Evolutionary conservation across 2,888 invertebrate genomes (phyloP).

Genomic region (Xestia ashworthii): DNA sequence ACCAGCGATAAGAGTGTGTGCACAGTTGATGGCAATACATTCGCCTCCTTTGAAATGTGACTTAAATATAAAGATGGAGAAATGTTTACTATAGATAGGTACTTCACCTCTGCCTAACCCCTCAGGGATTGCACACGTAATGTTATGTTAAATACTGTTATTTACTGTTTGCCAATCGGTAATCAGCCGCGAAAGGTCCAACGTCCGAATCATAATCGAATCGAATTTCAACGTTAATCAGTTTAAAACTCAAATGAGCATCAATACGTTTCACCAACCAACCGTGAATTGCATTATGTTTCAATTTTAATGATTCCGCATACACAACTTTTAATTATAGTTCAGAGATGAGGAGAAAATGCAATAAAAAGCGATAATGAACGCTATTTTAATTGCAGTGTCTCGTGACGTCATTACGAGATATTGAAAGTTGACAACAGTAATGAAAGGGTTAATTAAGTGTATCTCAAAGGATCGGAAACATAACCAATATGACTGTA

Average conservation of each 20-base stretch:
- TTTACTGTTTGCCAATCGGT: conserved; percentile 53
- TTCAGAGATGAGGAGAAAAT: conserved; percentile 46
- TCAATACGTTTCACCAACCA: conserved; percentile 61
- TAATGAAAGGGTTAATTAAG: conserved; percentile 22
- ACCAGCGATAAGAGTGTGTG: background rate
- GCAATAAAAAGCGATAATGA: conserved; percentile 51
- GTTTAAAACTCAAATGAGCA: conserved; percentile 73
- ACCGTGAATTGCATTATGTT: conserved; percentile 63
- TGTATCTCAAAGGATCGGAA: background rate
- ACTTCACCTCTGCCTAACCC: background rate
- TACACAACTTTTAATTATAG: conserved; percentile 67
- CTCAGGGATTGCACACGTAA: background rate
- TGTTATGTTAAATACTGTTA: conserved; percentile 41
- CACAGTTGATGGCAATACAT: background rate
- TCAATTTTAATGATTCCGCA: conserved; percentile 69
- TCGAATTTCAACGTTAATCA: conserved; percentile 68
- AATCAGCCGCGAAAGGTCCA: conserved; percentile 54
- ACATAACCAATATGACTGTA: background rate
- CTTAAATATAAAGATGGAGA: background rate
- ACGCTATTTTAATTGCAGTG: conserved; percentile 51
- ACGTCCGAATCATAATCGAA: conserved; percentile 66
- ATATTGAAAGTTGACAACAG: conserved; percentile 32
- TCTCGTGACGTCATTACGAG: conserved; percentile 40
- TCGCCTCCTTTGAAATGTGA: background rate
- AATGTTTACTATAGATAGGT: background rate